phyloP scores from a whole-genome alignment of 2,797 vertebrate genomes.

The Hapalemur alaotrensis region DNA sequence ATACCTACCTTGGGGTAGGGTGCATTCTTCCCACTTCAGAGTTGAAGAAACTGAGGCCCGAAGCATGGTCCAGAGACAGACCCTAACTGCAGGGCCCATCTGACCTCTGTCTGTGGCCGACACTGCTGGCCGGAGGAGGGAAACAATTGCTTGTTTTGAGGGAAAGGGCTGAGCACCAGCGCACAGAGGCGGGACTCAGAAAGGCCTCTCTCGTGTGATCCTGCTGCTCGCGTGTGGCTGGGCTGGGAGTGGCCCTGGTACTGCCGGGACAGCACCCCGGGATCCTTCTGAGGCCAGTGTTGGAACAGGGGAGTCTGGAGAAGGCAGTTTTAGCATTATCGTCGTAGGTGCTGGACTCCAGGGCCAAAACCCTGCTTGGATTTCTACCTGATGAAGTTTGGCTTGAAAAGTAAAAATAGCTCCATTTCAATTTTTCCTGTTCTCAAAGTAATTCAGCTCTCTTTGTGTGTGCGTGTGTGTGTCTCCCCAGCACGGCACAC shows the following conservation, averaged over 20 bases:
- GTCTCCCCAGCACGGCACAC: neutral
- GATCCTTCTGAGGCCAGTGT: neutral
- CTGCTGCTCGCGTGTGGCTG: neutral
- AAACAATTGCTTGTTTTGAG: neutral
- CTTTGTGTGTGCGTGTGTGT: neutral
- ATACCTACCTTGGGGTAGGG: neutral
- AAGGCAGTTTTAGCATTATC: neutral
- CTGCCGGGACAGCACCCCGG: neutral
- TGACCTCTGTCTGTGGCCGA: neutral
- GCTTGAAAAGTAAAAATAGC: neutral
- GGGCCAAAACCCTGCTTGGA: neutral
- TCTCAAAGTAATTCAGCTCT: neutral
- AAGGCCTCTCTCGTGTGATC: neutral
- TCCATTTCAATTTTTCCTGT: neutral
- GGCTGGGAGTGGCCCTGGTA: neutral
- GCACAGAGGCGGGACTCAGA: neutral
- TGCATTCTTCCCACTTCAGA: slow-evolving; percentile 24
- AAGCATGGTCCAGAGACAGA: neutral
- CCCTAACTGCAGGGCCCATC: neutral
- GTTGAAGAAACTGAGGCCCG: slow-evolving; percentile 32
- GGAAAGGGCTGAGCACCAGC: neutral
- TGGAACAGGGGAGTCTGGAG: neutral
- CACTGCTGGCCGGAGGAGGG: neutral
- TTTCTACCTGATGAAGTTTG: slow-evolving; percentile 45
- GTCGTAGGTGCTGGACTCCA: neutral